These are phyloP conservation scores for Podarcis muralis DNA, from an alignment of 2,113 vertebrate genomes.

Conservation along the genomic window DNA sequence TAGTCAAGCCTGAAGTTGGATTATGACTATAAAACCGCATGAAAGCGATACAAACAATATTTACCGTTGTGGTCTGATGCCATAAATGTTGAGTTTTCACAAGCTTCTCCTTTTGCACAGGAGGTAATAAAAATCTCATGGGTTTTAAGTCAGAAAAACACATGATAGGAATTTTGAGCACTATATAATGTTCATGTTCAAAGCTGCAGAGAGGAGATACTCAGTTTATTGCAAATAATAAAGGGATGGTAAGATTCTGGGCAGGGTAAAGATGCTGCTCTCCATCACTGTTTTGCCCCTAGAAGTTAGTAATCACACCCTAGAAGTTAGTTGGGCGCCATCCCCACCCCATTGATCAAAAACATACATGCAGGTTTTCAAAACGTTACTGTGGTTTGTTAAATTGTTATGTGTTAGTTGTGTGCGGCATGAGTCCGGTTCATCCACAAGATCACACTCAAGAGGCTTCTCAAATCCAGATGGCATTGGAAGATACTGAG, in stretches of 20 bases:
- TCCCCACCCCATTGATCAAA: background rate
- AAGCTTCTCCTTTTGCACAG: background rate
- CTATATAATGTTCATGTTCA: background rate
- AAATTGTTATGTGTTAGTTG: background rate
- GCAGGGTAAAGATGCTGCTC: background rate
- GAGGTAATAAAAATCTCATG: background rate
- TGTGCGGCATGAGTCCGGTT: background rate
- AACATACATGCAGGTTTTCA: background rate
- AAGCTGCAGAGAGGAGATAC: background rate
- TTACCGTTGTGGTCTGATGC: background rate
- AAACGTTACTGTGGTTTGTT: background rate
- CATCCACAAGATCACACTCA: background rate
- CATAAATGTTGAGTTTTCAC: background rate
- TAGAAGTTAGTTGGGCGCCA: no score
- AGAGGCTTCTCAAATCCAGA: background rate
- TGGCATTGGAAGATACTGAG: background rate
- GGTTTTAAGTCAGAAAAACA: background rate
- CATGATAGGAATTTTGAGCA: background rate
- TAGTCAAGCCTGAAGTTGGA: background rate
- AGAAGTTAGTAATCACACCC: no score
- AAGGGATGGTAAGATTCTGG: background rate
- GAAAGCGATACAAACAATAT: conserved; percentile 6
- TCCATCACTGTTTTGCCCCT: no score
- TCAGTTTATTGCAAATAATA: background rate
- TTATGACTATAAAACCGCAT: background rate